Evolutionary conservation across 2,113 vertebrate genomes (phyloP), one percentile per base, ranked within the genome.

Genomic region (Callipepla californica): DNA sequence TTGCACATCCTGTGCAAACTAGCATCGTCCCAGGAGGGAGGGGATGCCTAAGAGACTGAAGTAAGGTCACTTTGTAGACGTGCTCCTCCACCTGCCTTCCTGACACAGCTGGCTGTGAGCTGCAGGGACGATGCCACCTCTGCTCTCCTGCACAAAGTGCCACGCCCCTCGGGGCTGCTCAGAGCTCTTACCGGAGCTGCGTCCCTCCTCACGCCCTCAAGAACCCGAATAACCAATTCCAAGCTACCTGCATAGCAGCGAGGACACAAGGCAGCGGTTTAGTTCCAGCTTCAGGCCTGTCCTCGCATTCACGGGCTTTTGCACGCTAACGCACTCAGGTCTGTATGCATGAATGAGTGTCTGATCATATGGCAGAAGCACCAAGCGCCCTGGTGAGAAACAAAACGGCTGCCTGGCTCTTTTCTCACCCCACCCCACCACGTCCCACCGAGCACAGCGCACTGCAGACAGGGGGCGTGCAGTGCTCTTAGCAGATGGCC

Each of bases 111-210:
- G 42, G 14, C 20, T 69, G 11, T 0, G 0, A 76, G 34, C 21
- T 7, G 9, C 1, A 0, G 14, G n/a, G 18, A 28, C 34, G 55
- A 36, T 0, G 2, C 13, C 1, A 0, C 9, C 70, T 53, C 32
- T n/a, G 18, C 15, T 38, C 42, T 79, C 25, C 23, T 11, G 16
- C 28, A 53, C 7, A 6, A 76, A 63, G 34, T 1, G 1, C 55
- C 9, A 1, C 0, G 11, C 1, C 6, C 34, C 48, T 67, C 51
- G 42, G 58, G 58, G 66, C 40, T n/a, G 28, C 0, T 1, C 26
- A 57, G 21, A 79, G 40, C 20, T 45, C 34, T 22, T 36, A 44
- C 9, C 30, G 32, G 34, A 25, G 6, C 58, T 15, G n/a, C 3
- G 13, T 11, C 36, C 58, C 34, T 19, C 28, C 84, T 63, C 48